A percentile compares a stretch with the other conserved stretches of the same genome.
Conservation (phyloP, 2,797 vertebrate genomes). For the Novumbra hubbsi region DNA sequence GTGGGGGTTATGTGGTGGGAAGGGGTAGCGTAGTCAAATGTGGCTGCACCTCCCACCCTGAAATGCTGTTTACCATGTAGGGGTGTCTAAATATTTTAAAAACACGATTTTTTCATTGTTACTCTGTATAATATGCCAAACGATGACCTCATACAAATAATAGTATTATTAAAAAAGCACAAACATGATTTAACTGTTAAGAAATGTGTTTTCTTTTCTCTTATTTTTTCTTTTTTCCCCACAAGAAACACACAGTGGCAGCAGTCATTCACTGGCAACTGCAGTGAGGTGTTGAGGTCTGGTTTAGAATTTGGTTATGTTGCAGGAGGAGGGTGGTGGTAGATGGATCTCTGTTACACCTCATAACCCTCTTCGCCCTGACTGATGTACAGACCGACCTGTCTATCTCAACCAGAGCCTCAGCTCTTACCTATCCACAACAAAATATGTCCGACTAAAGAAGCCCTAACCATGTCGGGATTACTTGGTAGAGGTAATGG, state of each 20-base stretch:
- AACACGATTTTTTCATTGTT: slow-evolving; percentile 83
- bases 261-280: not conserved
- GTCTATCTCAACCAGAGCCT: not conserved
- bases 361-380: not conserved
- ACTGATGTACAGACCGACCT: not conserved
- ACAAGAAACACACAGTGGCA: not conserved
- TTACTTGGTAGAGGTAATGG: not conserved
- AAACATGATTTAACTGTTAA: slow-evolving; percentile 93
- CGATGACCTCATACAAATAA: slow-evolving; percentile 99
- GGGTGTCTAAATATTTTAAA: slow-evolving; percentile 87
- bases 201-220: slow-evolving; percentile 76
- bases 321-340: not conserved
- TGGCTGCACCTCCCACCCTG: slow-evolving; percentile 58
- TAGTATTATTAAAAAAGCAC: slow-evolving; percentile 99
- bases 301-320: not conserved
- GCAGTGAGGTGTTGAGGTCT: slow-evolving; percentile 1
- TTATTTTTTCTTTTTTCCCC: slow-evolving; percentile 53
- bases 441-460: not conserved
- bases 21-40: slow-evolving; percentile 32
- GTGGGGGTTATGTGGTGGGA: slow-evolving; percentile 66
- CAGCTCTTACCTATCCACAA: not conserved
- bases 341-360: not conserved
- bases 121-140: slow-evolving; percentile 99
- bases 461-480: not conserved
- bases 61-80: slow-evolving; percentile 96